Evolutionary conservation across 1,140 invertebrate species (phyloP), one percentile per base, ranked within the genome.

Genomic region (Bilobella aurantiaca): DNA sequence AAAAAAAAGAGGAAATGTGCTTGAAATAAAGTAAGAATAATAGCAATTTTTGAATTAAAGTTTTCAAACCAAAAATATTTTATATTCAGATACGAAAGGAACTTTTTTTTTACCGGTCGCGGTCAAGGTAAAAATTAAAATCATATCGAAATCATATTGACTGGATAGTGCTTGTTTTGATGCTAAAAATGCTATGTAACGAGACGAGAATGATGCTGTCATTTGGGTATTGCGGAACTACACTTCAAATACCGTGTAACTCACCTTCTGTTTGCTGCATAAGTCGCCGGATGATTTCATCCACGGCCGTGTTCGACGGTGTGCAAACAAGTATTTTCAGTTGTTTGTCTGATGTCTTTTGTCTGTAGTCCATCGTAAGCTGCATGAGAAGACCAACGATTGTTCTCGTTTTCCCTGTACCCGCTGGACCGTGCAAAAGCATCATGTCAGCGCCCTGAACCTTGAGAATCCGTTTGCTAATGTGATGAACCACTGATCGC

Each of bases 271-370:
- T 31, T 42, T 62, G 14, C 12, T 64, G 34, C 3, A 23, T 53
- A 2, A 72, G 34, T 5, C 67, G 58, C 28, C 28, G 8, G 14
- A 69, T 67, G 18, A 72, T 66, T 58, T 72, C 67, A 49, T 72
- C 63, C 14, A 72, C 30, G 12, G 70, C 70, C n/a, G 70, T 66
- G 58, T 72, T 72, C 1, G 64, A 67, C 1, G 70, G 70, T 27
- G 70, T 72, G 30, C 70, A 72, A 8, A 72, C 65, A 0, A 72
- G 53, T 56, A 72, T 65, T 63, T 64, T 69, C n/a, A n/a, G 16
- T 25, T 25, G 8, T 64, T 58, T 0, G 49, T 29, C 18, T 21
- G 53, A 2, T 56, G 57, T 14, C 25, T 28, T 25, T 53, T 31
- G 21, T 53, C 49, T 14, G 21, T 53, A 23, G 49, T 23, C 49